Conservation (phyloP, 2,888 invertebrate genomes). For the Andrena bicolor region DNA sequence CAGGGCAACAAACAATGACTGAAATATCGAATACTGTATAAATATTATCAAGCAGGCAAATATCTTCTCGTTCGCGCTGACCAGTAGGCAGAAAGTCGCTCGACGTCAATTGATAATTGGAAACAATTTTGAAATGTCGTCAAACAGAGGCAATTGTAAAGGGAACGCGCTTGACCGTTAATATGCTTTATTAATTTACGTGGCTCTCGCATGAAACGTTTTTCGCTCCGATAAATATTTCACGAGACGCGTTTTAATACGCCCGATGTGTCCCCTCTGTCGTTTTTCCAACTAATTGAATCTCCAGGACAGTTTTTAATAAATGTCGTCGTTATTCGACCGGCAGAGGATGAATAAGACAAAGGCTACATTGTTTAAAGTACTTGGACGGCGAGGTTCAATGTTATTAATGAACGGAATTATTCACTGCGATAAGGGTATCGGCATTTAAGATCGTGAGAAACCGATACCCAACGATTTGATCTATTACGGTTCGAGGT, state of each 20-base stretch:
- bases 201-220: constrained; percentile 7
- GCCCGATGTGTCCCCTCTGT: background rate
- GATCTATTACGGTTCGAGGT: too few relatives aligned
- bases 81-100: background rate
- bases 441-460: too few relatives aligned
- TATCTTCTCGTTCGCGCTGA: background rate
- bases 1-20: constrained; percentile 10
- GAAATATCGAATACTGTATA: background rate
- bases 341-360: too few relatives aligned
- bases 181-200: constrained; percentile 47
- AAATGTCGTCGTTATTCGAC: background rate
- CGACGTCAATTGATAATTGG: constrained; percentile 14
- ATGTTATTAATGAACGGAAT: too few relatives aligned
- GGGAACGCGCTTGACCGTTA: constrained; percentile 2
- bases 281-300: constrained; percentile 32
- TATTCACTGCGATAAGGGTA: too few relatives aligned
- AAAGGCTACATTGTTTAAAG: constrained; percentile 1
- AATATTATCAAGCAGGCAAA: background rate
- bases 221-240: constrained; percentile 44
- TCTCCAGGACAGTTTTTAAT: constrained; percentile 25
- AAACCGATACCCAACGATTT: too few relatives aligned
- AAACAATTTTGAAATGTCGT: constrained; percentile 26
- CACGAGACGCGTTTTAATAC: constrained; percentile 37
- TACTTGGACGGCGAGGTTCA: too few relatives aligned
- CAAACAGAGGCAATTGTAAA: background rate